Evolutionary conservation across 2,113 vertebrate genomes (phyloP), one percentile per base, ranked within the genome.

Genomic region (Lepus timidus): DNA sequence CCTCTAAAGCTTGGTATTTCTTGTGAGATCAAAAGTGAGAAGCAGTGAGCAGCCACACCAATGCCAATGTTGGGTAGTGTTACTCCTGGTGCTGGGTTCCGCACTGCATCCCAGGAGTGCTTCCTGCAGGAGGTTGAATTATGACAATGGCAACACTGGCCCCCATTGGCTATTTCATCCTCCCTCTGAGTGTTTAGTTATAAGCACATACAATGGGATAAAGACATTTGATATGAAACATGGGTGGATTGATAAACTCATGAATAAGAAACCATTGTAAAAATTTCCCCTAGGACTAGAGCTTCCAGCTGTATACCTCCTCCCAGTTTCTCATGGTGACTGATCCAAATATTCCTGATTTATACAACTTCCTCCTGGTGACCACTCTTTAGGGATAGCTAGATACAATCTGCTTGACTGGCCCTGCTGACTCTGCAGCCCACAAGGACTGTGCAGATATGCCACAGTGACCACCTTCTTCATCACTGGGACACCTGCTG

Each of bases 241-340:
- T 76, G 62, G 90, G 55, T 39, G 70, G 82, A 86, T 65, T 70
- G 52, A 85, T 51, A 90, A 76, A 44, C 14, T 95, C 64, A 61
- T 73, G 65, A 86, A 74, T 31, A 51, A 52, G 51, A 79, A 87
- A 36, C 73, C 25, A 73, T 52, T 64, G 29, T 81, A 22, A 67
- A 84, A 22, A 58, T 65, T 70, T 65, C 62, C 27, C 25, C 70
- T 29, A 19, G n/a, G 44, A 78, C 49, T 82, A 0, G 49, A 20
- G 49, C 17, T 44, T 49, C 36, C 12, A 25, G 23, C 39, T 14
- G 20, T 49, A 19, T 10, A 27, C 36, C 4, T 23, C 12, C 36
- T 25, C 39, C 39, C 22, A 44, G 71, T 74, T 23, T 27, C 29
- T 78, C 29, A 55, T 4, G 29, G 17, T 31, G 27, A 29, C 75